Percentiles rank a stretch among this genome's conserved stretches.
Conservation (phyloP, 2,888 invertebrate genomes). For the Chaitophorus viminalis region DNA sequence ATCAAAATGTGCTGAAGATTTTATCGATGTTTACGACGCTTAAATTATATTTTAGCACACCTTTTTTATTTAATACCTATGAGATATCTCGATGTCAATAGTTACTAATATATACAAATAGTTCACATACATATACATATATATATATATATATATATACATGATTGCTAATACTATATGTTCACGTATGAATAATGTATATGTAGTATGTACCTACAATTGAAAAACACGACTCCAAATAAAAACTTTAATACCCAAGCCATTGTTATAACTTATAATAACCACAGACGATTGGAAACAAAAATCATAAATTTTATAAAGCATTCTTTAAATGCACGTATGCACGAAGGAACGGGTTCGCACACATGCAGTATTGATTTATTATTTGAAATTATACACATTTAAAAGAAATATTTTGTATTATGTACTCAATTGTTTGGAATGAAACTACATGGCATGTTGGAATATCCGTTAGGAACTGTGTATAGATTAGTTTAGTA, state of each 20-base stretch:
- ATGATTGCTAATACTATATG: too few relatives aligned
- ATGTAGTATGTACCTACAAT: too few relatives aligned
- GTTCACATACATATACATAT: too few relatives aligned
- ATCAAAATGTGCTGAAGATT: too few relatives aligned
- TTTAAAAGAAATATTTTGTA: slow-evolving; percentile 17
- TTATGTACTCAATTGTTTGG: slow-evolving; percentile 27
- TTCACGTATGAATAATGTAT: background rate
- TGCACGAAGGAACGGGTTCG: background rate
- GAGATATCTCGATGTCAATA: too few relatives aligned
- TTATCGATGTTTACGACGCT: too few relatives aligned
- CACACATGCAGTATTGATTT: slow-evolving; percentile 29
- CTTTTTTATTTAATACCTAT: too few relatives aligned
- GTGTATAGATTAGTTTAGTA: too few relatives aligned
- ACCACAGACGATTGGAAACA: background rate
- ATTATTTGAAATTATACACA: slow-evolving; percentile 33
- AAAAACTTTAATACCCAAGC: background rate
- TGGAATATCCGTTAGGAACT: background rate
- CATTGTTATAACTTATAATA: background rate
- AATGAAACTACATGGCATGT: background rate
- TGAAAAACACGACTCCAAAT: background rate
- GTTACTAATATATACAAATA: too few relatives aligned
- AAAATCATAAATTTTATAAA: slow-evolving; percentile 3
- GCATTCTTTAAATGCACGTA: background rate
- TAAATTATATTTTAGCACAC: too few relatives aligned
- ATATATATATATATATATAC: too few relatives aligned